Conservation (phyloP, 2,888 invertebrate genomes). For the Phyllotreta cruciferae region DNA sequence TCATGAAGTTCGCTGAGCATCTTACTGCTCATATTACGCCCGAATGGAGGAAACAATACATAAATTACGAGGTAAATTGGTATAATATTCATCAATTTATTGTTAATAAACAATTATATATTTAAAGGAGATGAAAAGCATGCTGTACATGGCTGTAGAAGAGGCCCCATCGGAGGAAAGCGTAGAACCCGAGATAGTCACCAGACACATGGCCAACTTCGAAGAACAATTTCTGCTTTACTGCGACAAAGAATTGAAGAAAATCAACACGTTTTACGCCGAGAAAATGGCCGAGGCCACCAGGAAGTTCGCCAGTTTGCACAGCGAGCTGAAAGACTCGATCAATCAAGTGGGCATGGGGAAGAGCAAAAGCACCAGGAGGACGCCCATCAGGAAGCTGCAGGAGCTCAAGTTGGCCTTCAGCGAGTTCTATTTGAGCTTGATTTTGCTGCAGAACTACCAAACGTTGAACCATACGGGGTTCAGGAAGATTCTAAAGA, state of each 20-base stretch:
- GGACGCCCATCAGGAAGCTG: constrained; percentile 70
- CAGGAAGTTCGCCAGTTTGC: constrained; percentile 77
- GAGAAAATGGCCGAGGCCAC: constrained; percentile 91
- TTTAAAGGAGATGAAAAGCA: constrained; percentile 78
- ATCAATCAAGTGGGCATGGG: constrained; percentile 52
- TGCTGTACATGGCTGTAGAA: constrained; percentile 81
- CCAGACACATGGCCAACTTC: constrained; percentile 78
- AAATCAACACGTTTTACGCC: constrained; percentile 88
- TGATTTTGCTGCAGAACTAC: constrained; percentile 87
- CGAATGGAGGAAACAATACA: constrained; percentile 91
- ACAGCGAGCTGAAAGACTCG: constrained; percentile 71
- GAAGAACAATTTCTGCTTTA: constrained; percentile 86
- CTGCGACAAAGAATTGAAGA: constrained; percentile 84
- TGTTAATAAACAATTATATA: constrained; percentile 1
- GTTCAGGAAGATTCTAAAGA: constrained; percentile 88
- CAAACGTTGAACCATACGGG: constrained; percentile 89
- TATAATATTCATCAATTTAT: constrained; percentile 5
- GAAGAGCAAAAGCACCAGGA: constrained; percentile 51
- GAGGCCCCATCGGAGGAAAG: constrained; percentile 79
- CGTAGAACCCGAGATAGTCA: constrained; percentile 72
- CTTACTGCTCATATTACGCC: constrained; percentile 88
- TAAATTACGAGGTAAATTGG: constrained; percentile 71
- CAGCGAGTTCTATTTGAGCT: constrained; percentile 87
- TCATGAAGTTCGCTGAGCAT: constrained; percentile 95
- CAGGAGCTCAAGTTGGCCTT: constrained; percentile 88